These are phyloP conservation scores for Formica exsecta DNA, from an alignment of 1,140 invertebrate species.

Conservation along the genomic window DNA sequence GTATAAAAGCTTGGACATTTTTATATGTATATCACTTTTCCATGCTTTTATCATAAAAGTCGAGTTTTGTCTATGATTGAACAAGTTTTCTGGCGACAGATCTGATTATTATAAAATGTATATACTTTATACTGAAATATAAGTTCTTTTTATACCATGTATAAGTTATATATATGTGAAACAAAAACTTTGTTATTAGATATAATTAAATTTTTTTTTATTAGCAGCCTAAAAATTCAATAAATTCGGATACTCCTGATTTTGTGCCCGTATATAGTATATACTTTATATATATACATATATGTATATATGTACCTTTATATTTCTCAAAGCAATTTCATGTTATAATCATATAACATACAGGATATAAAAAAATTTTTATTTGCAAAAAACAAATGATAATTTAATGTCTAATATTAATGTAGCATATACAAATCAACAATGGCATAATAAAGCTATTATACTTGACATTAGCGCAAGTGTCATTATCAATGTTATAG, in stretches of 20 bases:
- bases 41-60: not conserved
- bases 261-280: not conserved
- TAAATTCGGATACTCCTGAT: conserved; percentile 17
- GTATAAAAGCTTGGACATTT: conserved; percentile 3
- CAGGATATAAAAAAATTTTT: conserved; percentile 50
- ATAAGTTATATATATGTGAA: not conserved
- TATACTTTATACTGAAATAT: conserved; percentile 36
- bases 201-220: conserved; percentile 39
- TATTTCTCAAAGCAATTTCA: conserved; percentile 17
- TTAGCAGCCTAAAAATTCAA: conserved; percentile 1
- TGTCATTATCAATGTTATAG: conserved; percentile 72
- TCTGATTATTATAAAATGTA: not conserved
- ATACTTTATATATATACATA: too few relatives aligned
- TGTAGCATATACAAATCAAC: conserved; percentile 59
- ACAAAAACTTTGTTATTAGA: not conserved
- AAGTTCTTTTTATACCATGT: not conserved
- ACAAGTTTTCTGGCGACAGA: conserved; percentile 9
- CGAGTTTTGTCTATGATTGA: not conserved
- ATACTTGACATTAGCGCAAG: conserved; percentile 47
- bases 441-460: conserved; percentile 63
- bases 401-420: conserved; percentile 68
- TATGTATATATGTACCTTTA: not conserved
- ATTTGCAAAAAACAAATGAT: conserved; percentile 61
- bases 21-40: conserved; percentile 15
- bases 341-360: conserved; percentile 33